Base-by-base conservation (phyloP, 1,140 invertebrate species). In the Zaprionus capensis region DNA sequence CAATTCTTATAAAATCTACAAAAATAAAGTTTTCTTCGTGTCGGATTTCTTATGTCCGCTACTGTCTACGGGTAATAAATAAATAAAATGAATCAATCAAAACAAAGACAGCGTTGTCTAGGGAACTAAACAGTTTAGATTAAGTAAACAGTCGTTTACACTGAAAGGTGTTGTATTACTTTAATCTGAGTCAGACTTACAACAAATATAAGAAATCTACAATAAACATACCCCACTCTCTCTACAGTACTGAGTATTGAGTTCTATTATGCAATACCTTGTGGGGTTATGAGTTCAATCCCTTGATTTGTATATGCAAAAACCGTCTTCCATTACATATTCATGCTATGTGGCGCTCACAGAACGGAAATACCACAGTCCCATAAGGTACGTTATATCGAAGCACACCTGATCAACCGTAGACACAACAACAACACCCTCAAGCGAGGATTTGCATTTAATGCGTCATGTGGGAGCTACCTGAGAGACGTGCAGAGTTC, bases 391-490 rank as follows among this genome's bases (percentile, higher is more conserved):
- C 17, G 12, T 24, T 26, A 69, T 61, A 69, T 51, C 28, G 20
- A 38, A 41, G 14, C 22, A 36, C 67, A 55, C 2, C 69, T 71
- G 28, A 63, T 46, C 38, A n/a, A 41, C 15, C 6, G 38, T 34
- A 34, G 31, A 34, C 31, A 34, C 26, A 69, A 62, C n/a, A 41
- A 77, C 53, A 28, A 31, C 14, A 69, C 68, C 76, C 80, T 72
- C 76, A 74, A 77, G 57, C 53, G 56, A 78, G 9, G 31, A 34
- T 78, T 84, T 84, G 81, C 74, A 84, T 71, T 58, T 55, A 4
- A n/a, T 61, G 72, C 62, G 73, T 71, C 73, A 67, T 67, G 36
- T 56, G 38, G 28, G 9, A 49, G 51, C 65, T 68, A 14, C 44
- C 22, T 26, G 49, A 38, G n/a, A 34, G 61, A 22, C n/a, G 26